Percentiles rank a stretch among this genome's conserved stretches.
Evolutionary conservation across 2,797 vertebrate genomes (phyloP).

Genomic region (Bucorvus abyssinicus): DNA sequence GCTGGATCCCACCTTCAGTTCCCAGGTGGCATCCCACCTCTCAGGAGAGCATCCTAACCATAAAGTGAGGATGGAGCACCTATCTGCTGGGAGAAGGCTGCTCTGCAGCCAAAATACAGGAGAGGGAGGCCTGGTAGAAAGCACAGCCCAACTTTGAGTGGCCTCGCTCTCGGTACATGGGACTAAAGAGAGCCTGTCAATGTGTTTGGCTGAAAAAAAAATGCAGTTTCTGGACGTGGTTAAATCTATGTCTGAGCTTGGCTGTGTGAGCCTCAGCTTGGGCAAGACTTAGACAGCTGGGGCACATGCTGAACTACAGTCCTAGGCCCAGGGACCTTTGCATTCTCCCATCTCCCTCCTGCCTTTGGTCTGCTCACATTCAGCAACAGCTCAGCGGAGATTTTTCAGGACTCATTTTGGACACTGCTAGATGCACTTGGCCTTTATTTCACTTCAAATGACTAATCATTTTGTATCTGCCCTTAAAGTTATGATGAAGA

Average conservation of each 20-base stretch:
- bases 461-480: neutral
- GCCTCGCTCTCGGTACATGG: neutral
- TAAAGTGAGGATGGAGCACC: neutral
- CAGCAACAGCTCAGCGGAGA: neutral
- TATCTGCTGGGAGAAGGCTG: neutral
- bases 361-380: neutral
- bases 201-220: neutral
- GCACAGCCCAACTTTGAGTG: neutral
- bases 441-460: neutral
- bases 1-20: neutral
- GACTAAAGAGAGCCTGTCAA: neutral
- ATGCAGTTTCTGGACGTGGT: neutral
- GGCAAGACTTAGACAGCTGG: neutral
- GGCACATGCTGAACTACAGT: neutral
- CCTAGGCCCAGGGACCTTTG: neutral
- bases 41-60: neutral
- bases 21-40: neutral
- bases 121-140: neutral
- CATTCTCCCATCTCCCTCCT: neutral
- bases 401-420: neutral
- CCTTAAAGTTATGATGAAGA: neutral
- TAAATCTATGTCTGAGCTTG: neutral
- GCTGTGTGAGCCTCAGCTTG: neutral
- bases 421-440: neutral
- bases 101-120: neutral